These are phyloP conservation scores for Botia kubotai DNA, from an alignment of 2,797 vertebrate genomes.

Conservation along the genomic window DNA sequence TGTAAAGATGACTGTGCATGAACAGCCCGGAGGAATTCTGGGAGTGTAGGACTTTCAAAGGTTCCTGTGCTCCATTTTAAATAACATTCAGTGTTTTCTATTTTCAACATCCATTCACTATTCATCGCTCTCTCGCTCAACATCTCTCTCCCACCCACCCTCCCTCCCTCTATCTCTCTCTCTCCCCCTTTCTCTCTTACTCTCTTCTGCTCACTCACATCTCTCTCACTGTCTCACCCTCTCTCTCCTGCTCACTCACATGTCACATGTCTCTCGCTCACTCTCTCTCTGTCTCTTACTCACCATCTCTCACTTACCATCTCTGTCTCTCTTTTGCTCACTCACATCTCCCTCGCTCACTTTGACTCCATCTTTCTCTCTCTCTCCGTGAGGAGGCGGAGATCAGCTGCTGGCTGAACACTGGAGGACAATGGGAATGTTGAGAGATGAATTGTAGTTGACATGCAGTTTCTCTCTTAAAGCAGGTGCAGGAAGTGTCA, in stretches of 20 bases:
- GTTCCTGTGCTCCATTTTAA: conserved; percentile 17
- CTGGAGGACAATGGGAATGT: conserved; percentile 11
- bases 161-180: neutral
- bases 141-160: neutral
- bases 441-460: conserved; percentile 16
- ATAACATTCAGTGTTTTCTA: conserved; percentile 15
- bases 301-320: too few relatives aligned
- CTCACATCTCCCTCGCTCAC: too few relatives aligned
- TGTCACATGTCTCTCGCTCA: too few relatives aligned
- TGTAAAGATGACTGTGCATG: neutral
- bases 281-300: too few relatives aligned
- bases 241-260: too few relatives aligned
- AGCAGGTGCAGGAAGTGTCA: conserved; percentile 1
- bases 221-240: neutral
- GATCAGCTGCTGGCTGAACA: conserved; percentile 30
- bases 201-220: too few relatives aligned
- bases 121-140: neutral
- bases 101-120: conserved; percentile 2
- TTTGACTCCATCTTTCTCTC: too few relatives aligned
- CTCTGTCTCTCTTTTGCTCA: too few relatives aligned
- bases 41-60: neutral
- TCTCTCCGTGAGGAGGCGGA: conserved; percentile 22
- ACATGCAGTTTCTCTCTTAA: conserved; percentile 31
- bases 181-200: too few relatives aligned
- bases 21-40: conserved; percentile 20